Percentiles rank a stretch among this genome's conserved stretches.
phyloP scores from a whole-genome alignment of 2,888 invertebrate genomes.

The Galerucella nymphaeae region DNA sequence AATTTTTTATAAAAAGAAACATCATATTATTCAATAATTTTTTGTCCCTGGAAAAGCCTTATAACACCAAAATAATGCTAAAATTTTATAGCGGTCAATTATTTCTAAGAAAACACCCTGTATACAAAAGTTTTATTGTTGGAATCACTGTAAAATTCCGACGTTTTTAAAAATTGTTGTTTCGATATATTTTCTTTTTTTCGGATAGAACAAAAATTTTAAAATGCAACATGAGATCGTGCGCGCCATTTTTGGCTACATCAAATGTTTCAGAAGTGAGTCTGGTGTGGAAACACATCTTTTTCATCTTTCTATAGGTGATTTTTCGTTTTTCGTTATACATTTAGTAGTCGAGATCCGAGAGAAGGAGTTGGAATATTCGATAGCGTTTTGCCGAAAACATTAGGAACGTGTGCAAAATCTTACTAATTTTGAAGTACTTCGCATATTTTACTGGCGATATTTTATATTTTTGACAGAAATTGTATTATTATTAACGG shows the following conservation, averaged over 20 bases:
- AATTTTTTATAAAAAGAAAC: too few species aligned
- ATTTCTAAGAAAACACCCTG: too few species aligned
- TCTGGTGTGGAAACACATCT: slow-evolving; percentile 19
- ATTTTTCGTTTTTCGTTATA: slow-evolving; percentile 21
- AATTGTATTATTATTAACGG: not conserved
- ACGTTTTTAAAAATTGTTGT: not conserved
- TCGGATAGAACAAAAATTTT: not conserved
- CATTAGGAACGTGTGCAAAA: slow-evolving; percentile 26
- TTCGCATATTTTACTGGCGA: not conserved
- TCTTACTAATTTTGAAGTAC: slow-evolving; percentile 25
- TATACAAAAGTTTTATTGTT: not conserved
- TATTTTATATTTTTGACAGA: not conserved
- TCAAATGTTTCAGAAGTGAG: slow-evolving; percentile 22
- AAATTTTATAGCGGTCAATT: not conserved
- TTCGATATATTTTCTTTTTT: not conserved
- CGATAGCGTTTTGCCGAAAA: not conserved
- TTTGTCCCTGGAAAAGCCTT: too few species aligned
- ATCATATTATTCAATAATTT: too few species aligned
- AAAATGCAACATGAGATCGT: slow-evolving; percentile 36
- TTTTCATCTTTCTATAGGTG: slow-evolving; percentile 17
- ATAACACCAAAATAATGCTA: too few species aligned
- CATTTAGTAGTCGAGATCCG: not conserved
- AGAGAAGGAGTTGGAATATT: slow-evolving; percentile 22
- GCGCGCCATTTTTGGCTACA: slow-evolving; percentile 41
- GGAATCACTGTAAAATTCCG: not conserved